Conservation (phyloP, 2,113 vertebrate genomes). For the Paraplagusia blochii region DNA sequence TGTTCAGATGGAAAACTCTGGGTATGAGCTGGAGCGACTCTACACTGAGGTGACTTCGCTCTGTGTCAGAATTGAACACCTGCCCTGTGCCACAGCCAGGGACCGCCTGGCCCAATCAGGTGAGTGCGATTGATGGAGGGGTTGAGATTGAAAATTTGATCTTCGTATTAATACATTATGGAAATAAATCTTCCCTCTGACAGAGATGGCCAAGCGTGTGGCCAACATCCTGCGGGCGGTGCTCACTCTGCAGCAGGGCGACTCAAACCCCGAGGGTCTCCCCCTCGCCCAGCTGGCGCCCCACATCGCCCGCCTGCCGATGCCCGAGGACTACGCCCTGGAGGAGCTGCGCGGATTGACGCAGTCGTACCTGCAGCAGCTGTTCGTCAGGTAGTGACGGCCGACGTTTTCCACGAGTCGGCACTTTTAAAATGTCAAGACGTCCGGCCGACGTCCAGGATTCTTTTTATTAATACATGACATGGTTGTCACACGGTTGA, state of each 20-base stretch:
- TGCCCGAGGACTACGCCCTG: constrained; percentile 95
- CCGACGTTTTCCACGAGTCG: background rate
- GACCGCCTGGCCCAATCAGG: constrained; percentile 93
- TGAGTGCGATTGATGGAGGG: constrained; percentile 39
- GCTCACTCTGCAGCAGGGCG: constrained; percentile 84
- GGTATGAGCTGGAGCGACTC: constrained; percentile 86
- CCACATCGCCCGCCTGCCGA: constrained; percentile 85
- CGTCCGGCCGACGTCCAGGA: no score
- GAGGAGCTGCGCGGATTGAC: constrained; percentile 92
- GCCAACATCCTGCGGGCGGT: constrained; percentile 90
- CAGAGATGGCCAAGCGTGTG: constrained; percentile 95
- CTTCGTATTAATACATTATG: no score
- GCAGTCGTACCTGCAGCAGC: constrained; percentile 87
- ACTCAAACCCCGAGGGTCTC: constrained; percentile 67
- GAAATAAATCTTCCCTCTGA: background rate
- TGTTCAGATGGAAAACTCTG: constrained; percentile 80
- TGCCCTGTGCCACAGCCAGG: constrained; percentile 83
- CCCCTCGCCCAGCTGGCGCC: constrained; percentile 84
- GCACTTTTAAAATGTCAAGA: no score
- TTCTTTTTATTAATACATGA: no score
- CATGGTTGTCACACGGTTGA: no score
- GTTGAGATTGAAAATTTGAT: no score
- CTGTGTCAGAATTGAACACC: constrained; percentile 86
- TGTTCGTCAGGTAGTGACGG: constrained; percentile 71
- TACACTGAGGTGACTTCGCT: constrained; percentile 87